phyloP scores from a whole-genome alignment of 2,113 vertebrate species.

The Salvelinus sp. region DNA sequence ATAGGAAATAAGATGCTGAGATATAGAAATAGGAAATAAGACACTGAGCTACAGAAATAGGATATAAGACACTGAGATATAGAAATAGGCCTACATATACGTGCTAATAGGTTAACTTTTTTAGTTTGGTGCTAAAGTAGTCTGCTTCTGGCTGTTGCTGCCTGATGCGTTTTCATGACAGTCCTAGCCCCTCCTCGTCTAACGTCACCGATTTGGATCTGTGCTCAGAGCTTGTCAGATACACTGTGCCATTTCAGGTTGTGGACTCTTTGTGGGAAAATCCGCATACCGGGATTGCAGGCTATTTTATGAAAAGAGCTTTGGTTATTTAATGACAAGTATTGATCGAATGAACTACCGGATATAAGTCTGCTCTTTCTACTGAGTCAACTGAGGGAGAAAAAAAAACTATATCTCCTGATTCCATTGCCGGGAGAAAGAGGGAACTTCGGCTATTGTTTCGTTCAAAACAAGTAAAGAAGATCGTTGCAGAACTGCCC shows the following conservation, averaged over 20 bases:
- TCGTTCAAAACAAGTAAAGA: slow-evolving; percentile 19
- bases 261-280: slow-evolving; percentile 51
- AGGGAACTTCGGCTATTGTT: slow-evolving; percentile 15
- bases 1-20: no score
- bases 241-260: slow-evolving; percentile 35
- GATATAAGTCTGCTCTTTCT: no score
- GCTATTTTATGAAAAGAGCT: not conserved
- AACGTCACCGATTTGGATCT: slow-evolving; percentile 71
- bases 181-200: slow-evolving; percentile 62
- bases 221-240: slow-evolving; percentile 54
- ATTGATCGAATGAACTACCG: no score
- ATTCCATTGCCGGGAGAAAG: not conserved
- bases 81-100: no score
- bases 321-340: no score
- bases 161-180: no score
- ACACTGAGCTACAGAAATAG: no score
- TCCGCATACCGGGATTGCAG: slow-evolving; percentile 32
- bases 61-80: no score
- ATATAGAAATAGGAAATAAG: no score
- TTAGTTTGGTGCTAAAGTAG: not conserved
- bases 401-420: no score
- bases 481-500: not conserved
- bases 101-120: not conserved
- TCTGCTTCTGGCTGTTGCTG: slow-evolving; percentile 10
- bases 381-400: no score